phyloP scores from a whole-genome alignment of 2,888 invertebrate species.

The Chrysina gloriosa region DNA sequence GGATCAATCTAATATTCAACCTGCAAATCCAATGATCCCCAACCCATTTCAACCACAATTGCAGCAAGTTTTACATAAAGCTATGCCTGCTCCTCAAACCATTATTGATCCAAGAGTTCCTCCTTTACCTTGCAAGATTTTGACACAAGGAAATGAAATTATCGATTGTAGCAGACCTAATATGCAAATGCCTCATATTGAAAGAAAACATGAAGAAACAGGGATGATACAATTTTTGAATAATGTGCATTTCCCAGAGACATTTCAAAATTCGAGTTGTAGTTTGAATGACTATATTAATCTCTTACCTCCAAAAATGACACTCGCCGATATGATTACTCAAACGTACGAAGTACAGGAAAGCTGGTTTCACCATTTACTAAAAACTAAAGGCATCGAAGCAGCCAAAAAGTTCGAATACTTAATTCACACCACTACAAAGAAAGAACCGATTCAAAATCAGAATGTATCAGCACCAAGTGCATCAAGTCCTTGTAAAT shows the following conservation, averaged over 20 bases:
- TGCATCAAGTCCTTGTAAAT: conserved; percentile 41
- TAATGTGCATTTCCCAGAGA: conserved; percentile 70
- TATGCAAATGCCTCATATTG: conserved; percentile 16
- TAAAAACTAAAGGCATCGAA: conserved; percentile 69
- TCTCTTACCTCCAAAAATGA: conserved; percentile 69
- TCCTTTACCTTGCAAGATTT: conserved; percentile 24
- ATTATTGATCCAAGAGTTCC: conserved; percentile 33
- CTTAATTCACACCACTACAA: conserved; percentile 53
- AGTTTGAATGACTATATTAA: conserved; percentile 47
- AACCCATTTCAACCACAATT: conserved; percentile 28
- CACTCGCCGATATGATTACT: conserved; percentile 69
- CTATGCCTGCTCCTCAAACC: conserved; percentile 14
- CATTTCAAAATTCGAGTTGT: conserved; percentile 46
- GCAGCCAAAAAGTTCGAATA: conserved; percentile 69
- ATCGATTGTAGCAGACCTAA: conserved; percentile 20
- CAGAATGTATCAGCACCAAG: conserved; percentile 36
- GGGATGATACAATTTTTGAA: conserved; percentile 70
- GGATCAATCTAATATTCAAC: conserved; percentile 26
- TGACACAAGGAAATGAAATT: conserved; percentile 26
- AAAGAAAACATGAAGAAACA: conserved; percentile 47
- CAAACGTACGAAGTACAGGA: conserved; percentile 63
- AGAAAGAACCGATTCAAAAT: conserved; percentile 45
- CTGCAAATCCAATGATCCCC: conserved; percentile 21
- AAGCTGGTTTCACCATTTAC: conserved; percentile 69
- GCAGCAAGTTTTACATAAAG: conserved; percentile 29